Base-by-base conservation (phyloP, 2,113 vertebrate species). In the Strix uralensis region DNA sequence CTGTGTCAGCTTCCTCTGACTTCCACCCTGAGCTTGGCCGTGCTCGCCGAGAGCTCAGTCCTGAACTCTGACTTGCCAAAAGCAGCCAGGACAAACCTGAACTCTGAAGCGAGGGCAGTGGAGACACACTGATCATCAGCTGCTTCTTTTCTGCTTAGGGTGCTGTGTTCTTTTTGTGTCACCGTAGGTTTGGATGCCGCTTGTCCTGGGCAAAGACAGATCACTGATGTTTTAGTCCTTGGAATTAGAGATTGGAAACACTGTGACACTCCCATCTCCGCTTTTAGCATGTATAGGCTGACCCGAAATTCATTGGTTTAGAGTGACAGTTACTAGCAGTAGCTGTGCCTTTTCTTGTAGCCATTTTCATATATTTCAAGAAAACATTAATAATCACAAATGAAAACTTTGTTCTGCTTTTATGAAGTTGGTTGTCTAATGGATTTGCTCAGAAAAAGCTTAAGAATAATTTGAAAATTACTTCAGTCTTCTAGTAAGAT, bases 91-190 rank as follows among this genome's bases (percentile, higher is more conserved):
- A 40, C 27, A 40, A 20, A 29, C 20, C 49, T 23, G 55, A 36
- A 11, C 32, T 32, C 30, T 38, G 46, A 61, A 32, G 27, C 2
- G 9, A 70, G 46, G n/a, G 34, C 38, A 19, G 34, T 42, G 52
- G 42, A 44, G 21, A 20, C 1, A 1, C 9, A 5, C 23, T 27
- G 9, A 20, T 51, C 22, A 16, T 19, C 63, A 51, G 0, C 20
- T 1, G 16, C 49, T 49, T 38, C 32, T 15, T 3, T 3, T 13
- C 38, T 5, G 2, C 16, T 59, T 30, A 4, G 27, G 27, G 30
- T 55, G 25, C 32, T 49, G 11, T 38, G 16, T 38, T 77, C 46
- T 62, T 83, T 80, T 38, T 44, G 44, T 30, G 27, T 72, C 15
- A 13, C 52, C 25, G 59, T 36, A 42, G 67, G 49, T 22, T 66